Evolutionary conservation across 1,140 invertebrate species (phyloP), one percentile per base, ranked within the genome.

Genomic region (Dendroctonus ponderosae): DNA sequence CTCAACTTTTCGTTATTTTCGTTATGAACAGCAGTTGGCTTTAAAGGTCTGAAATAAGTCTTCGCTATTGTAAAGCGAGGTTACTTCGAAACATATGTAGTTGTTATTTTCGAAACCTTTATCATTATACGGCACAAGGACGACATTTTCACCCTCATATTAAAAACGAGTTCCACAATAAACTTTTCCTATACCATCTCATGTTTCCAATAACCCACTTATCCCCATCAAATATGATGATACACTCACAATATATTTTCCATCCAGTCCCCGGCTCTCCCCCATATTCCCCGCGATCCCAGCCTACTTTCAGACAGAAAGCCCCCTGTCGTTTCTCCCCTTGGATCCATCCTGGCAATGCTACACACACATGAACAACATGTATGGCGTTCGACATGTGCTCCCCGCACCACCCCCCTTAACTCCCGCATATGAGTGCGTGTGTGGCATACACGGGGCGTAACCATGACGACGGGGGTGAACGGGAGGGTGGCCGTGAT

Each of bases 321-420:
- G 38, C 57, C 42, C 40, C 41, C 39, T 38, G 41, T 40, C 37
- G 40, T 14, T 49, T 39, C 42, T 44, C 44, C 26, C 57, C 11
- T 11, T 9, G 8, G 14, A 14, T 37, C 57, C 43, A 14, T 37
- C 57, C 43, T 26, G 26, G 26, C 26, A 26, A 26, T 43, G 11
- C 43, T 37, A 49, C 46, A 52, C 50, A 66, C 64, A 66, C 57
- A 66, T 65, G 64, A 66, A 66, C 64, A 66, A 56, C 64, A 60
- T 66, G 57, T 66, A 66, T 66, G 64, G 64, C 64, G 64, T 66
- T 66, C 64, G 64, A 66, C 64, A 66, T 66, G 64, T 66, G 49
- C 56, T 44, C 57, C 64, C 41, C 14, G 5, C 44, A 15, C 7
- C 46, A 26, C 64, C 49, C 44, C 53, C 12, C 37, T 7, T 9